Percentiles rank a stretch among this genome's conserved stretches.
Conservation (phyloP, 2,113 vertebrate genomes). For the Saccopteryx bilineata region DNA sequence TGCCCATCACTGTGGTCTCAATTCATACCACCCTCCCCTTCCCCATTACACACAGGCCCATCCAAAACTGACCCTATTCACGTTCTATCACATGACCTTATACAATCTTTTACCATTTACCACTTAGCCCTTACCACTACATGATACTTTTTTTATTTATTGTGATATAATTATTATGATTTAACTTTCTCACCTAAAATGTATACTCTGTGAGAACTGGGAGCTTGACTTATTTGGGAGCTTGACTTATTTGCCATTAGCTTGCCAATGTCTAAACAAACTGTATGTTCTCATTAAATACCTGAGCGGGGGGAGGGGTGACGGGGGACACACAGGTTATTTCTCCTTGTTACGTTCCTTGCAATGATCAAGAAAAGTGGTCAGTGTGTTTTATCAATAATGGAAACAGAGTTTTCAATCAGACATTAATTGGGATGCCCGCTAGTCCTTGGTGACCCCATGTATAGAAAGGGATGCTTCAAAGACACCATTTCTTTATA, state of each 20-base stretch:
- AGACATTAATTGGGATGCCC: neutral
- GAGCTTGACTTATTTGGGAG: neutral
- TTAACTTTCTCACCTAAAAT: neutral
- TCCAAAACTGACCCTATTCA: neutral
- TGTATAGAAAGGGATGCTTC: conserved; percentile 62
- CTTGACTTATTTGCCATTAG: accelerated
- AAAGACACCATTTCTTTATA: conserved; percentile 63
- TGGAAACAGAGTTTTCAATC: conserved; percentile 25
- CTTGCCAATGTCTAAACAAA: neutral
- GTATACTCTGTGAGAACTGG: neutral
- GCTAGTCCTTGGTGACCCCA: neutral
- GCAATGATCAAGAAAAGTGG: conserved; percentile 4
- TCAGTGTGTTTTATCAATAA: neutral
- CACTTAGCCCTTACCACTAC: neutral
- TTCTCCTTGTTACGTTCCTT: neutral
- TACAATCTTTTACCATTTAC: neutral
- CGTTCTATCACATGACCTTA: accelerated
- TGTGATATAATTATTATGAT: neutral
- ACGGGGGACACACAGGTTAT: accelerated
- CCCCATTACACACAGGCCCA: neutral
- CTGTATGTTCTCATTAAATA: neutral
- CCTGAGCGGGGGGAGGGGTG: neutral
- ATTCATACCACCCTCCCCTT: too few species aligned
- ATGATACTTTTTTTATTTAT: neutral
- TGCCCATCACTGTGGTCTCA: neutral